Conservation (phyloP, 2,797 vertebrate genomes). For the Falco columbarius region DNA sequence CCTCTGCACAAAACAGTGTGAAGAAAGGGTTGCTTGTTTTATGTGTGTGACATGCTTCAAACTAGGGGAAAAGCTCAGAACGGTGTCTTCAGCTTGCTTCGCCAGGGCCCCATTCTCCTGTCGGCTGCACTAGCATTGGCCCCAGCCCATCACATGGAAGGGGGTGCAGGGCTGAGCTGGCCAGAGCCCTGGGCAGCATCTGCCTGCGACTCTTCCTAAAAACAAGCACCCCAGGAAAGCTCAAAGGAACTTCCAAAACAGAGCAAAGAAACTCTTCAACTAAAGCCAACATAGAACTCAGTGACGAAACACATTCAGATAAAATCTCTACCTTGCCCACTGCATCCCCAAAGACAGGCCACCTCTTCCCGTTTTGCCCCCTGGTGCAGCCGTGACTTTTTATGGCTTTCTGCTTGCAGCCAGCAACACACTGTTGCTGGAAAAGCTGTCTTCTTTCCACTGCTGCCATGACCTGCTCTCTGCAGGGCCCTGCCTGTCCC, state of each 20-base stretch:
- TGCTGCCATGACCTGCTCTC: background rate
- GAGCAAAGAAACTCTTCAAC: background rate
- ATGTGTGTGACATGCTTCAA: background rate
- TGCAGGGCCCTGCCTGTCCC: background rate
- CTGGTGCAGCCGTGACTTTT: background rate
- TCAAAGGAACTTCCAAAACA: background rate
- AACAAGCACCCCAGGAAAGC: background rate
- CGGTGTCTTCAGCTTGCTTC: background rate
- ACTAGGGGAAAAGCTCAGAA: background rate
- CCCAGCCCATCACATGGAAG: background rate
- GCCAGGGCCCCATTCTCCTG: background rate
- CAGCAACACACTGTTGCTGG: fast-evolving
- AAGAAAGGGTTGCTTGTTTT: background rate
- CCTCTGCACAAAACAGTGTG: background rate
- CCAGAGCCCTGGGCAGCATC: background rate
- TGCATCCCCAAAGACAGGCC: background rate
- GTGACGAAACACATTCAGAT: background rate
- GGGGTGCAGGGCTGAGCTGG: background rate
- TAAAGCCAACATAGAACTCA: background rate
- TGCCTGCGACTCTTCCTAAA: background rate
- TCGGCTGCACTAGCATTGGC: background rate
- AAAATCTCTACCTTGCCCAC: background rate
- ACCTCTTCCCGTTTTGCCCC: background rate
- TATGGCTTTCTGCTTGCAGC: background rate
- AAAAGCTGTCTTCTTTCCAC: background rate